Evolutionary conservation across 2,113 vertebrate species (phyloP), one percentile per base, ranked within the genome.

Genomic region (Barnardius zonarius): DNA sequence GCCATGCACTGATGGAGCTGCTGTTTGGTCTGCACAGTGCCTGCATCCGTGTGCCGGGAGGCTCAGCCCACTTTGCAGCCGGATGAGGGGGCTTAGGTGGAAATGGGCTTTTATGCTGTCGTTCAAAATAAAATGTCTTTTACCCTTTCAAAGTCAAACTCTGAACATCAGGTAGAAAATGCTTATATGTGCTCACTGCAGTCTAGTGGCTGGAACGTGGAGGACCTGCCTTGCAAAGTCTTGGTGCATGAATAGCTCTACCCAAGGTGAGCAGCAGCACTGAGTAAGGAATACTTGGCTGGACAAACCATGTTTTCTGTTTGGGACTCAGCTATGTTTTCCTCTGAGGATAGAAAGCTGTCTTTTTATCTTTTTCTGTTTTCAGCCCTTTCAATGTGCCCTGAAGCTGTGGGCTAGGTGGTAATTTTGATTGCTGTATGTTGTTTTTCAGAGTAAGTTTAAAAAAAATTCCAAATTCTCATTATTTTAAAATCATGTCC

Each of bases 61-160:
- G 79, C 57, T 77, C 83, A 76, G 46, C 35, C 39, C 11, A 1
- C 30, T 17, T 54, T 51, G 74, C 24, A 10, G 48, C 15, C 35
- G 75, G 75, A 62, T 44, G 87, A 86, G 13, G 37, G 31, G 8
- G n/a, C 54, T 52, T 52, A 30, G 57, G 17, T 4, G 41, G 37
- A 89, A 96, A 86, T 17, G n/a, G 77, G 54, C 48, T 96, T 95
- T 96, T 70, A 66, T 69, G 25, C 19, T 80, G 5, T 61, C 82
- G 10, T 82, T 96, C n/a, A 87, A 96, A 93, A 86, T 62, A 91
- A 95, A 97, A 46, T 66, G 81, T n/a, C 52, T 74, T 76, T 72
- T 64, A 35, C 33, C 6, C 30, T 72, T 81, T 80, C 57, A 62
- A 81, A 85, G 85, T 69, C 72, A 27, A 17, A 61, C 63, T 66